These are phyloP conservation scores for Siniperca knerii DNA, from an alignment of 2,113 vertebrate species.

Conservation along the genomic window DNA sequence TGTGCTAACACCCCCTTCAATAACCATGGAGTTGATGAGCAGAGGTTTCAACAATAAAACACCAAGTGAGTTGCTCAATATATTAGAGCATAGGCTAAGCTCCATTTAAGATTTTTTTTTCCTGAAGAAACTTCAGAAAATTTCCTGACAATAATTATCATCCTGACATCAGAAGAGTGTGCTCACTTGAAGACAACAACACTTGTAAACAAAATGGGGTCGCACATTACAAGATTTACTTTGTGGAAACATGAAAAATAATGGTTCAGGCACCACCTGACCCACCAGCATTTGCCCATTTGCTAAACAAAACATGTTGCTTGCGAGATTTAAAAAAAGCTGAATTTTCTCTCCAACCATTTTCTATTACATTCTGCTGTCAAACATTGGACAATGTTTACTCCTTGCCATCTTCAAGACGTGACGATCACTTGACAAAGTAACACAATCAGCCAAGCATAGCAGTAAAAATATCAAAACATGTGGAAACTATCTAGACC, in stretches of 20 bases:
- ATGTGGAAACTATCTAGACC: neutral
- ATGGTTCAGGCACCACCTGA: neutral
- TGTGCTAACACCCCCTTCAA: neutral
- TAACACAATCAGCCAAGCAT: neutral
- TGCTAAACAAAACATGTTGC: neutral
- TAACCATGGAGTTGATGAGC: neutral
- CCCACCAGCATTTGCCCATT: neutral
- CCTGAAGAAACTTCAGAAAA: neutral
- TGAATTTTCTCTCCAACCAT: neutral
- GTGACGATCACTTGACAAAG: neutral
- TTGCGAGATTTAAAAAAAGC: neutral
- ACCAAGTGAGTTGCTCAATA: neutral
- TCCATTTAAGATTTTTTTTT: neutral
- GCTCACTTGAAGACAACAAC: neutral
- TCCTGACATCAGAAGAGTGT: neutral
- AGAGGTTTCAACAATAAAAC: neutral
- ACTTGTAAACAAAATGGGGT: neutral
- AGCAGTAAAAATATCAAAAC: neutral
- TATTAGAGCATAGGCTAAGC: neutral
- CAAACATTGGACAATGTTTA: neutral
- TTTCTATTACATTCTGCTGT: neutral
- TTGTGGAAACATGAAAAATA: neutral
- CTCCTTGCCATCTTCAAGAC: neutral
- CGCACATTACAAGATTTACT: neutral
- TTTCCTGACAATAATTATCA: neutral